Conservation (phyloP, 2,113 vertebrate genomes). For the Panurus biarmicus region DNA sequence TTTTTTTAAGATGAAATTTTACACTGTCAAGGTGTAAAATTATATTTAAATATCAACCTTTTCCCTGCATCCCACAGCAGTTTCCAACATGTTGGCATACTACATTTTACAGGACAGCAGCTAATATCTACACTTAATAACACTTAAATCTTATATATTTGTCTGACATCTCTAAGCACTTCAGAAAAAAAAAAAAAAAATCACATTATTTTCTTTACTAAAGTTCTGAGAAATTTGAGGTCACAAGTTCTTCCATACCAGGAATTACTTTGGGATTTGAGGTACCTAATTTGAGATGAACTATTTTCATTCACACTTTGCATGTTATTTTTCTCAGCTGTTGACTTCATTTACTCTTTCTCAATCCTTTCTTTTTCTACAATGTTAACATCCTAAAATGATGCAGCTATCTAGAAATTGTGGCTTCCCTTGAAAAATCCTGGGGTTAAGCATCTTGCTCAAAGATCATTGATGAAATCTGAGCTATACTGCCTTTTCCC, state of each 20-base stretch:
- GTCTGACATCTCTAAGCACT: neutral
- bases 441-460: neutral
- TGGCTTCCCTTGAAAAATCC: neutral
- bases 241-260: neutral
- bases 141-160: neutral
- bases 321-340: neutral
- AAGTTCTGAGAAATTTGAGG: neutral
- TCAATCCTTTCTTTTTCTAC: neutral
- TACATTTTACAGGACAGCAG: neutral
- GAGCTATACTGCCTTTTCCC: neutral
- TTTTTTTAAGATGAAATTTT: neutral
- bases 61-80: neutral
- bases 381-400: neutral
- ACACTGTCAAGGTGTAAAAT: neutral
- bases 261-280: neutral
- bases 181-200: neutral
- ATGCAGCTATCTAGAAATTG: neutral
- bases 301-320: neutral
- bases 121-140: neutral
- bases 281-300: neutral
- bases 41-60: neutral
- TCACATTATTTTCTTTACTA: neutral
- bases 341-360: neutral
- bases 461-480: neutral
- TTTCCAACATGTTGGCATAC: neutral